phyloP scores from a whole-genome alignment of 1,140 invertebrate genomes.

The Drosophila chauvacae region DNA sequence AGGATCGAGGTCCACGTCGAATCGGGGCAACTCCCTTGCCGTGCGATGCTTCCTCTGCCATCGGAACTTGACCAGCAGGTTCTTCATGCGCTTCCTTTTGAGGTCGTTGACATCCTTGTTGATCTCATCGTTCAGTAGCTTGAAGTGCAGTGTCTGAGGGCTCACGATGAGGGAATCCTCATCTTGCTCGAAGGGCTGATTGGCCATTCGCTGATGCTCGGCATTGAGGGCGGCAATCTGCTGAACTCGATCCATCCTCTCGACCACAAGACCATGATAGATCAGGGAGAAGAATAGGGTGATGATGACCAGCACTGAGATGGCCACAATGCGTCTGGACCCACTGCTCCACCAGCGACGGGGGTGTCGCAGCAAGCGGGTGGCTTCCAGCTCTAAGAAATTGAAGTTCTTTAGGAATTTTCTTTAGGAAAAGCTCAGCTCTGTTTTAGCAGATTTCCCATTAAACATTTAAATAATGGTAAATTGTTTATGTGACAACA shows the following conservation, averaged over 20 bases:
- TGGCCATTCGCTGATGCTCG: conserved; percentile 36
- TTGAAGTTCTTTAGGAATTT: neutral
- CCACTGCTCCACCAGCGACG: conserved; percentile 35
- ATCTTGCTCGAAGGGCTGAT: conserved; percentile 43
- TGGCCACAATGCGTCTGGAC: conserved; percentile 50
- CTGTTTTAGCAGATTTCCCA: neutral
- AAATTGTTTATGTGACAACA: neutral
- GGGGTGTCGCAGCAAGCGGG: conserved; percentile 28
- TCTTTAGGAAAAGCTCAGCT: neutral
- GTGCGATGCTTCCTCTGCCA: conserved; percentile 36
- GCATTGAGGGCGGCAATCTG: conserved; percentile 56
- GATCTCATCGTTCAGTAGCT: conserved; percentile 30
- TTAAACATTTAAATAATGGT: conserved; percentile 15
- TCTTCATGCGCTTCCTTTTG: conserved; percentile 48
- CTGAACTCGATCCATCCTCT: conserved; percentile 62
- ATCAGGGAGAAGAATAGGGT: conserved; percentile 59
- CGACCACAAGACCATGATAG: conserved; percentile 71
- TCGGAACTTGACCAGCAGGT: conserved; percentile 63
- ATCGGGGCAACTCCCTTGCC: conserved; percentile 12
- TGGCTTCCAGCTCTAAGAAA: conserved; percentile 58
- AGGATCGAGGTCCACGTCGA: conserved; percentile 57
- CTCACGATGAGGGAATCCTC: conserved; percentile 30
- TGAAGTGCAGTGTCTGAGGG: conserved; percentile 56
- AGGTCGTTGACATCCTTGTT: neutral
- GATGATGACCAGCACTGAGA: conserved; percentile 58